These are phyloP conservation scores for Amorpha juglandis DNA, from an alignment of 2,888 invertebrate genomes.

Conservation along the genomic window DNA sequence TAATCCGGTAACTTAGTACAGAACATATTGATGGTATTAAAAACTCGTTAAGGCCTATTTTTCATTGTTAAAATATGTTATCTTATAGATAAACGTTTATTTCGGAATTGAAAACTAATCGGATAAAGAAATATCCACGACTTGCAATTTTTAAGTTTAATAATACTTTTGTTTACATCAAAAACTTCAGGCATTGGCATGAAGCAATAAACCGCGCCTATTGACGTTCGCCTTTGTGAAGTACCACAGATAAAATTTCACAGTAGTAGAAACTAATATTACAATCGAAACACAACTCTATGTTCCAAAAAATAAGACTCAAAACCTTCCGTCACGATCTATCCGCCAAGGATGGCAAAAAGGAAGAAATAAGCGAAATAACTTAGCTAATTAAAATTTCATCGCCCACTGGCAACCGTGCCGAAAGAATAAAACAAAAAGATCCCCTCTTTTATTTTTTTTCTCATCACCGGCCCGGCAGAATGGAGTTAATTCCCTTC, in stretches of 20 bases:
- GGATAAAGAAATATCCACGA: constrained; percentile 4
- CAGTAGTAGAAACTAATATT: constrained; percentile 26
- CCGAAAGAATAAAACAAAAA: constrained; percentile 53
- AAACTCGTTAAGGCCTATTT: no score
- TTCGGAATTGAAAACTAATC: neutral
- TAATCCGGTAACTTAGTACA: no score
- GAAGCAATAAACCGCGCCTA: constrained; percentile 42
- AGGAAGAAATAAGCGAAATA: constrained; percentile 53
- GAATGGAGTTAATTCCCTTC: constrained; percentile 55
- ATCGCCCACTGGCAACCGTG: constrained; percentile 57
- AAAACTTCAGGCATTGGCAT: constrained; percentile 42
- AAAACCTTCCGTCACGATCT: constrained; percentile 29
- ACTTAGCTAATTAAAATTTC: constrained; percentile 74
- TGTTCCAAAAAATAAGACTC: constrained; percentile 22
- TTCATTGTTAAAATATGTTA: no score
- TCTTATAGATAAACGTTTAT: no score
- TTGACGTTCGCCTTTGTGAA: constrained; percentile 48
- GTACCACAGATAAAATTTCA: constrained; percentile 48
- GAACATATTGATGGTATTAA: no score
- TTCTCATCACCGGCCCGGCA: constrained; percentile 43
- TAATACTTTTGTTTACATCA: constrained; percentile 26
- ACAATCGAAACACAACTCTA: constrained; percentile 31
- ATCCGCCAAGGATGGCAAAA: constrained; percentile 43
- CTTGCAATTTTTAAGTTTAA: constrained; percentile 28
- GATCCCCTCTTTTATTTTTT: constrained; percentile 37